Evolutionary conservation across 2,797 vertebrate genomes (phyloP), one percentile per base, ranked within the genome.

Genomic region (Lophius americanus): DNA sequence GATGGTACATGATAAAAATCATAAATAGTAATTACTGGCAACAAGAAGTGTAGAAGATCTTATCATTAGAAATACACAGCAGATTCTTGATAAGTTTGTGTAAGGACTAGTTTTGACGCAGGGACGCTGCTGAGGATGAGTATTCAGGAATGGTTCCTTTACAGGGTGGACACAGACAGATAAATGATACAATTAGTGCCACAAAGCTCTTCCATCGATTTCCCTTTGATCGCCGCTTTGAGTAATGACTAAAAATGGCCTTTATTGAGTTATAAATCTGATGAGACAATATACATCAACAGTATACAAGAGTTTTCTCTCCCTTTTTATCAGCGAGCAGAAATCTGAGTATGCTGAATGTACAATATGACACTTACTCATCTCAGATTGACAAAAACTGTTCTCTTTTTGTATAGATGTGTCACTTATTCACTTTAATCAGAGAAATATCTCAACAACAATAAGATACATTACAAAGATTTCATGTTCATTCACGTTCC

Each of bases 101-200:
- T 9, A 3, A 14, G 8, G 10, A 32, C 49, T 51, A 44, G 51
- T 32, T n/a, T 41, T 57, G 61, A 73, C 48, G 12, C 33, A 46
- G 33, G 12, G 52, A 32, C 4, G 0, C 39, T 68, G 9, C 1
- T 64, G 44, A 62, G 42, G 37, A 9, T 0, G 9, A 42, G 49
- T 46, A 51, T 51, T 68, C 7, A 59, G 55, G 11, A 46, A 46
- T 55, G 51, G 41, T 38, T 60, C 8, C 2, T 66, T 51, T 37
- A 36, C 59, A n/a, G 12, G 47, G 38, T 42, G 2, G 61, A 43
- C 51, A 53, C 53, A 74, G 57, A 80, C 64, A 81, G 76, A 85
- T 33, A 70, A 57, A 81, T 85, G 85, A 85, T 68, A 75, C 75
- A 88, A 85, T 85, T 84, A 78, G 48, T 49, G 43, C 70, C 39